These are phyloP conservation scores for Cercopithecus petaurista DNA, from an alignment of 2,797 vertebrate species.

Conservation along the genomic window DNA sequence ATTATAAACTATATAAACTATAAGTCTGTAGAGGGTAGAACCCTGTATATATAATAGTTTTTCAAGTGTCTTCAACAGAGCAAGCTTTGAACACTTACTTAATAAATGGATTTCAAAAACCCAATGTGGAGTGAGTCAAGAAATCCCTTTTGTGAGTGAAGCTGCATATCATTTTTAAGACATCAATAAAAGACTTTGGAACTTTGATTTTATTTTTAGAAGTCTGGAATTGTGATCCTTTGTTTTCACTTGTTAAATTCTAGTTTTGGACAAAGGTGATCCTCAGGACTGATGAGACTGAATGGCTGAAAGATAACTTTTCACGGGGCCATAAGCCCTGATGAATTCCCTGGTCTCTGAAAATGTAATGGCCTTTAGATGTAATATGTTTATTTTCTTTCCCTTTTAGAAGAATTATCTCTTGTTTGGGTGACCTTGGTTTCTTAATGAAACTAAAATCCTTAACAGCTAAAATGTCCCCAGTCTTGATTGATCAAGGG, in stretches of 20 bases:
- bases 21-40: background rate
- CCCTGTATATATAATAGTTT: background rate
- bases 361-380: background rate
- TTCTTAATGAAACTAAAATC: background rate
- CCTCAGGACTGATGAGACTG: background rate
- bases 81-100: background rate
- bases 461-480: background rate
- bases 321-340: background rate
- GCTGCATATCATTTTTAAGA: background rate
- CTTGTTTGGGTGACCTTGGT: conserved; percentile 25
- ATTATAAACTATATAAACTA: background rate
- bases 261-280: background rate
- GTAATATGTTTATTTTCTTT: background rate
- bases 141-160: background rate
- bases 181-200: background rate
- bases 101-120: background rate
- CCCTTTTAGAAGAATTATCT: background rate
- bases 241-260: background rate
- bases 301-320: background rate
- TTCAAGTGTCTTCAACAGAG: background rate
- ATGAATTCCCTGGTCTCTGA: background rate
- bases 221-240: background rate
- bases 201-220: background rate
- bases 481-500: background rate
- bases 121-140: background rate